These are phyloP conservation scores for Raja brachyura DNA, from an alignment of 2,113 vertebrate species.

Conservation along the genomic window DNA sequence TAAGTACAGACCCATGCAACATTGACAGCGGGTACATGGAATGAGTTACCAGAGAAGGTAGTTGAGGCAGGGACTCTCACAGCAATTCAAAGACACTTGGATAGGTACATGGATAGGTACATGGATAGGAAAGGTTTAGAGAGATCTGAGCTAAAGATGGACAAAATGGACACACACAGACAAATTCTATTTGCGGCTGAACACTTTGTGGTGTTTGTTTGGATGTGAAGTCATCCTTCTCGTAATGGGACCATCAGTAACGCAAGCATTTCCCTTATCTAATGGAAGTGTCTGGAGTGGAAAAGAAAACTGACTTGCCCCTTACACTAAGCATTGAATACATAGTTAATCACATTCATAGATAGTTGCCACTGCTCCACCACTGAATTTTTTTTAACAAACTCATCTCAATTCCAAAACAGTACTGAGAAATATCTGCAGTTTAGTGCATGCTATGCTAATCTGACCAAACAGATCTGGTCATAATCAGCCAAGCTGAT, in stretches of 20 bases:
- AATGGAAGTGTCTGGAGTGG: background rate
- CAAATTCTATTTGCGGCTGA: slow-evolving; percentile 9
- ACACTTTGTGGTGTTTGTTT: background rate
- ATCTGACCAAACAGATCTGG: background rate
- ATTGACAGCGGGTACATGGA: too few species aligned
- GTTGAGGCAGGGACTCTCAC: too few species aligned
- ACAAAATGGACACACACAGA: too few species aligned
- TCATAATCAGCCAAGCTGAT: background rate
- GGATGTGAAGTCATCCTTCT: background rate
- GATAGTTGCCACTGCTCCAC: background rate
- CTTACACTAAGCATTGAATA: background rate
- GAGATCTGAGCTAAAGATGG: too few species aligned
- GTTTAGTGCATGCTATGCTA: background rate
- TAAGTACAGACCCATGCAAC: too few species aligned
- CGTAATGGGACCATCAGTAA: too few species aligned
- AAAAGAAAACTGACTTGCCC: background rate
- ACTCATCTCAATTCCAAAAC: background rate
- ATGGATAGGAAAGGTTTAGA: too few species aligned
- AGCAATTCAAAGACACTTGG: too few species aligned
- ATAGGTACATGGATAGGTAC: too few species aligned
- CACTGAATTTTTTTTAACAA: background rate
- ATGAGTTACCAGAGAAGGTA: too few species aligned
- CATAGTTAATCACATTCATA: background rate
- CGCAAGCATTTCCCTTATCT: background rate
- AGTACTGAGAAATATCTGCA: background rate